Base-by-base conservation (phyloP, 2,888 invertebrate species). In the Megamerina dolium region DNA sequence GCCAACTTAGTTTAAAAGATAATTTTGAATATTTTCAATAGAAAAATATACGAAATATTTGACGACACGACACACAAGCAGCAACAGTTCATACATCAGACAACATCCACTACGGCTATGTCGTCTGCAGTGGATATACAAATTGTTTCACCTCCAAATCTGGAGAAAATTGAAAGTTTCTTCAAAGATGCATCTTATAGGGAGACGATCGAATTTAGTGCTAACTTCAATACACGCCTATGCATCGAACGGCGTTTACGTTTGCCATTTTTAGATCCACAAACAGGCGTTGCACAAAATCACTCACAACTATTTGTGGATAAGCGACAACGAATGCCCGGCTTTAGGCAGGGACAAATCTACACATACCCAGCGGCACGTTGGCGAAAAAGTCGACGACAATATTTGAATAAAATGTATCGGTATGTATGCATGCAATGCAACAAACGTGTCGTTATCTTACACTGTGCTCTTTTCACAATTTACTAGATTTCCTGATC, bases 261-360 rank as follows among this genome's bases (percentile, higher is more conserved):
- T 53, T 81, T 95, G 75, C 96, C 96, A 19, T 96, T 95, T 68
- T 79, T 96, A 58, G 96, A 96, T 74, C 91, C 92, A n/a, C 94
- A 95, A 70, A 95, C 94, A 49, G 93, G 90, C 52, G 91, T 96
- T 38, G 95, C 95, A 21, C 96, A 96, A 70, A 93, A 87, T 67
- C 93, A 94, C 72, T 92, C 91, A 60, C 83, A 85, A 59, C 76
- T 91, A 54, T 88, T 92, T 60, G 88, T 93, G 86, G 84, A 84
- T 41, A 80, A 86, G 61, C 79, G 88, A 58, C 89, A 94, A 68
- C 80, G 95, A 53, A 85, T 93, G 78, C 94, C 94, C 2, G 94
- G 94, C 35, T 78, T 87, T 47, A 77, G 78, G 50, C 86, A 87
- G 55, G 94, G 94, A 12, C 94, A 93, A 72, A 82, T 94, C 32